These are phyloP conservation scores for Antedon mediterranea DNA, from an alignment of 53 echinoderm and acorn worm genomes.

Conservation along the genomic window DNA sequence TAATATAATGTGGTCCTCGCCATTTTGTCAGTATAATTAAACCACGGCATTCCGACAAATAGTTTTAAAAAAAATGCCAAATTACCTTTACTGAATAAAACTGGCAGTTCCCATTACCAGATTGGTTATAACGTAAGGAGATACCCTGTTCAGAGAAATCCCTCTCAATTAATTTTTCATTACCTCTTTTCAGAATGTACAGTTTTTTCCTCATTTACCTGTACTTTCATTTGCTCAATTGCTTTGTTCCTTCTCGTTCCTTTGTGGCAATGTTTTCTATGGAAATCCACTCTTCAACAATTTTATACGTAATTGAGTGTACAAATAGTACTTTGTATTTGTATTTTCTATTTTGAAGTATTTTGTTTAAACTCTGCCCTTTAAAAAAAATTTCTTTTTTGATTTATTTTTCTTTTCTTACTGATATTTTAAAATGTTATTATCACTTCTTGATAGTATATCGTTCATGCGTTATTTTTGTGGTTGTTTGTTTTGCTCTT, in stretches of 20 bases:
- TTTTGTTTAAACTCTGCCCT: neutral
- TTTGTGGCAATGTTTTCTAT: neutral
- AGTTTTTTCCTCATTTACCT: neutral
- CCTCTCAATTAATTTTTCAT: constrained; percentile 1
- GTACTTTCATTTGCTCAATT: neutral
- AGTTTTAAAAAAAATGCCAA: neutral
- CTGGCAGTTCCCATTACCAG: constrained; percentile 10
- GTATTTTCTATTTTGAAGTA: neutral
- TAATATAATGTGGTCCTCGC: constrained; percentile 15
- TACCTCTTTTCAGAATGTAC: neutral
- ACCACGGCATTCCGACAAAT: constrained; percentile 6
- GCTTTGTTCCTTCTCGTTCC: neutral
- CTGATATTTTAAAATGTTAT: neutral
- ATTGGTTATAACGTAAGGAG: neutral
- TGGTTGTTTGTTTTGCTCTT: neutral
- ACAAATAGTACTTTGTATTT: neutral
- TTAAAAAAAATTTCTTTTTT: neutral
- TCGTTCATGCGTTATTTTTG: neutral
- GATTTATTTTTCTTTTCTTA: neutral
- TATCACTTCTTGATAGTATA: constrained; percentile 5
- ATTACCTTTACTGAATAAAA: constrained; percentile 1
- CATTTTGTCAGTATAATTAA: constrained; percentile 7
- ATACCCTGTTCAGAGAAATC: neutral
- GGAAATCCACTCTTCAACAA: neutral
- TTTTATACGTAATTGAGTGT: neutral